Conservation (phyloP, 2,113 vertebrate species). For the Elephas maximus region DNA sequence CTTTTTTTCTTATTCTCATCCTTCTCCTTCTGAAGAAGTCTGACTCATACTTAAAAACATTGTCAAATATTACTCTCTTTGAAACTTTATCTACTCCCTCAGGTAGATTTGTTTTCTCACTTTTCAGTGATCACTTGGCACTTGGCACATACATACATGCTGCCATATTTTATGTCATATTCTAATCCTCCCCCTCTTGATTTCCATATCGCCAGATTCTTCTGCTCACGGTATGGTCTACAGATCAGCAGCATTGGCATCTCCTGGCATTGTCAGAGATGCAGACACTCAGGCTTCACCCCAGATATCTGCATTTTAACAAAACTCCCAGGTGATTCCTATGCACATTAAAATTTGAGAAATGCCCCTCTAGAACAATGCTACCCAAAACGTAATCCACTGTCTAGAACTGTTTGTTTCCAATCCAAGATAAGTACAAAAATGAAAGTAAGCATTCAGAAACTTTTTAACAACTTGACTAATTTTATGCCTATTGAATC, state of each 20-base stretch:
- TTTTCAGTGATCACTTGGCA: background rate
- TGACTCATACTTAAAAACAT: conserved; percentile 5
- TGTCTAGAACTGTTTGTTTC: background rate
- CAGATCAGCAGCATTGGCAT: background rate
- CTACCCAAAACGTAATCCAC: background rate
- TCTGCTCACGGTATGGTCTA: background rate
- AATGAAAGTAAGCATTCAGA: background rate
- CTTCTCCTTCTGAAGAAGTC: background rate
- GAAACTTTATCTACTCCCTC: background rate
- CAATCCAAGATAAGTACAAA: background rate
- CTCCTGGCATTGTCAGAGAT: background rate
- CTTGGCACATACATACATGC: background rate
- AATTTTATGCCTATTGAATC: background rate
- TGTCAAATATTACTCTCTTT: background rate
- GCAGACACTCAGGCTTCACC: background rate
- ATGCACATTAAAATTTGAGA: too few relatives aligned
- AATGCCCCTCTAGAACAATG: background rate
- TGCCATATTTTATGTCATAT: background rate
- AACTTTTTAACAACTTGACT: background rate
- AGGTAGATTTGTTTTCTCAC: background rate
- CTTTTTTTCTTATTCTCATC: background rate
- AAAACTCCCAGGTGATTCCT: too few relatives aligned
- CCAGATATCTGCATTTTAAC: too few relatives aligned
- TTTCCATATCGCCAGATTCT: background rate
- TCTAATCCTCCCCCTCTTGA: background rate